Base-by-base conservation (phyloP, 2,113 vertebrate species). In the Saimiri boliviensis region DNA sequence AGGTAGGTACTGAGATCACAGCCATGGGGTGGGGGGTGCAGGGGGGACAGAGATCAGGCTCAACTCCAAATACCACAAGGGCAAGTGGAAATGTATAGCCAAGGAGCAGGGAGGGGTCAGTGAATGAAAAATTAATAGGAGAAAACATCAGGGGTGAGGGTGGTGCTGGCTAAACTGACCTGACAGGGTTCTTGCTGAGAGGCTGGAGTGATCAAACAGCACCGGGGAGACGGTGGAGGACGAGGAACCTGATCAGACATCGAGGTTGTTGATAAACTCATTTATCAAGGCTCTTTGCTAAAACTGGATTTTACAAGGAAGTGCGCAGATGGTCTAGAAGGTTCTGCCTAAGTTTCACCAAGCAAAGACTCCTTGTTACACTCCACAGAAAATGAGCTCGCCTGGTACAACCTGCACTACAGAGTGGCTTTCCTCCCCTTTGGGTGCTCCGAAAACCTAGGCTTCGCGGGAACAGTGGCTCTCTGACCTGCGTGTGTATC, bases 381-480 rank as follows among this genome's bases (percentile, higher is more conserved):
- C 30, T 21, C 60, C 58, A 35, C 42, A n/a, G n/a, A 35, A 54
- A n/a, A 19, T 21, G 66, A 23, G 56, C 9, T 52, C 42, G 2
- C 16, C 9, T 25, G 58, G 32, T 42, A 7, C 12, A 10, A 17
- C 82, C 45, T 21, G 35, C 66, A 63, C n/a, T 45, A 0, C 1
- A 14, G 17, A 37, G 49, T 21, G 58, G 37, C 60, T 25, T 17
- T 30, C 17, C 8, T n/a, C 19, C 47, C 77, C 25, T 14, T 1
- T 3, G 13, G 27, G 12, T 4, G 47, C 40, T 47, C 30, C 14
- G 0, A 8, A 25, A 6, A 32, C 30, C 0, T 2, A 23, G 6
- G 16, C 27, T 20, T 35, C n/a, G 13, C 11, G 37, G 11, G 7
- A 12, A 17, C n/a, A 27, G 56, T 0, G 21, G 27, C 16, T 80